Base-by-base conservation (phyloP, 2,888 invertebrate genomes). In the Loripinus fragilis region DNA sequence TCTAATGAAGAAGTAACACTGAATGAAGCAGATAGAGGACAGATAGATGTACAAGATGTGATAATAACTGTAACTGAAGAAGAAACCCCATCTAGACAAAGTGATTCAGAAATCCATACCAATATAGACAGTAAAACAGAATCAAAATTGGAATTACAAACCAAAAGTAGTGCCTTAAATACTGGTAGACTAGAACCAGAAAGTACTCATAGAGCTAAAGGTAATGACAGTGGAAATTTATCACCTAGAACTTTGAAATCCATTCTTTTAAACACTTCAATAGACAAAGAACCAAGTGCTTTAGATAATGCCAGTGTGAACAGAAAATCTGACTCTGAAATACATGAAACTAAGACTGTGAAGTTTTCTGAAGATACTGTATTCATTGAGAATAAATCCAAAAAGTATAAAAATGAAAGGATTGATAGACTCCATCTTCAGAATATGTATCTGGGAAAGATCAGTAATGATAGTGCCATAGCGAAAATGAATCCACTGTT, bases 311-410 rank as follows among this genome's bases (percentile, higher is more conserved):
- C 71, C 12, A 71, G 74, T 30, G 73, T 7, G 28, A 12, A 23
- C 12, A 65, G 69, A 30, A 67, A 78, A 23, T 65, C 76, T 33
- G 71, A 80, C 1, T 48, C 67, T 25, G 84, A 80, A 71, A 85
- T 85, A n/a, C 81, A 78, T 15, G 88, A 88, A 76, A 72, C 75
- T 5, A 90, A 88, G 67, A 78, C 80, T 68, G 90, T 90, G 38
- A 88, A 87, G 23, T 90, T 90, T 78, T 85, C 89, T 28, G 72
- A 88, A 33, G 89, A 88, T 69, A 90, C 90, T 23, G 85, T 88
- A 35, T 89, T 89, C 64, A 89, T 88, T 79, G 90, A 89, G 55
- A 82, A 85, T 48, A 88, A 88, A 75, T 78, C 81, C 64, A 87
- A 85, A n/a, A 86, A 86, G 60, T 88, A 86, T 73, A 85, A 84